Evolutionary conservation across 2,113 vertebrate genomes (phyloP), one percentile per base, ranked within the genome.

Genomic region (Mus spicilegus): DNA sequence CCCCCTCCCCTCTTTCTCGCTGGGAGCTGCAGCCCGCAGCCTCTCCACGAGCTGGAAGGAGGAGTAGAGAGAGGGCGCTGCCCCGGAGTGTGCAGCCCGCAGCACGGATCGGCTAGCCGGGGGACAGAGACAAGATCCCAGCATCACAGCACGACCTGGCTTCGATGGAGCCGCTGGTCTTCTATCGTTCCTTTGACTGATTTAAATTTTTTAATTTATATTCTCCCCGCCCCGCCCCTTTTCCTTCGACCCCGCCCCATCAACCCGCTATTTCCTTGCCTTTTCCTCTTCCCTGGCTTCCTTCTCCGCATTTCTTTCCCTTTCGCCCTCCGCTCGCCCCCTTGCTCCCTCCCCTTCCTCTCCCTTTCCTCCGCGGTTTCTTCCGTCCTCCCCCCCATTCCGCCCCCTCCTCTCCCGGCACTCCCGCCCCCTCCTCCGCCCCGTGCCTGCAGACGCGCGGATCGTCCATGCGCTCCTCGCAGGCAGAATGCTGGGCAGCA

Each of bases 401-500:
- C 33, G 88, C 89, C 42, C 73, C 92, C 95, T 87, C 96, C 69
- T 88, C 63, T 49, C 93, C 72, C 69, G 3, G 49, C 67, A 30
- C 87, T 16, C 81, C n/a, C 82, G 16, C 82, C 92, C 93, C 91
- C 85, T 56, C 96, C 84, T 75, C 65, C 96, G 86, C 82, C 91
- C 63, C 28, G 91, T 96, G 94, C 97, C 97, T 97, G 97, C 98
- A 98, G 98, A 96, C 95, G 97, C 97, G 96, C 99, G 98, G 98
- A 98, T 98, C 98, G 98, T 99, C 98, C 98, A 99, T 99, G 99
- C 97, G 98, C 99, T 98, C 99, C 98, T 98, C 95, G 98, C 98
- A 98, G 99, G 99, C 98, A 98, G 98, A 98, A 99, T 99, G 99
- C 99, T 99, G 98, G 99, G 99, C 98, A 98, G 99, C 98, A 98